Evolutionary conservation across 2,888 invertebrate genomes (phyloP), one percentile per base, ranked within the genome.

Genomic region (Sialis lutaria): DNA sequence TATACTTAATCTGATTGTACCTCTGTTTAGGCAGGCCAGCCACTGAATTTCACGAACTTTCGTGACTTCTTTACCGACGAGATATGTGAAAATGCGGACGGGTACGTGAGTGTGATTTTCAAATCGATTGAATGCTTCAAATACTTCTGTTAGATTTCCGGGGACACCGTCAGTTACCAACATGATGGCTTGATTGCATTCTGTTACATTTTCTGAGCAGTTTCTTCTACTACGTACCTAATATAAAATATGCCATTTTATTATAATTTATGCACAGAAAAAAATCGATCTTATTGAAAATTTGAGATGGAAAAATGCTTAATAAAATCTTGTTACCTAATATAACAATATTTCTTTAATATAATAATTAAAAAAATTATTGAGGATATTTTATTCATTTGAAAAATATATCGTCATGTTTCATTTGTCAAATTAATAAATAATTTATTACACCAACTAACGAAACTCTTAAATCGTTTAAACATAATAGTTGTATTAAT

Each of bases 121-220:
- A n/a, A 72, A 33, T 8, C 35, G 42, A 63, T 95, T 96, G 64
- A 88, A 80, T 53, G 74, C 68, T 51, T 82, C 73, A 58, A 95
- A 91, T 4, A 91, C 75, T 55, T 91, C 83, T 9, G 88, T 85
- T 53, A 87, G 74, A 61, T 88, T 90, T 44, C 85, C 83, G 0
- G 92, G 82, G 4, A 93, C 85, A 42, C 93, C 93, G 64, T 97
- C 97, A 0, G 97, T 96, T 52, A 97, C 80, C 48, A 97, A 68
- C 93, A 97, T 95, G 51, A 98, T 91, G 32, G 91, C 81, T 64
- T 93, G 92, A 67, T 96, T 97, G 61, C 97, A 97, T 5, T 67
- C 68, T 6, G 65, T 60, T 5, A 67, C 68, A 5, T 65, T 61
- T 55, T 66, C 68, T 51, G 63, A 65, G 55, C 79, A 79, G 8